Conservation (phyloP, 2,113 vertebrate species). For the Tragelaphus strepsiceros region DNA sequence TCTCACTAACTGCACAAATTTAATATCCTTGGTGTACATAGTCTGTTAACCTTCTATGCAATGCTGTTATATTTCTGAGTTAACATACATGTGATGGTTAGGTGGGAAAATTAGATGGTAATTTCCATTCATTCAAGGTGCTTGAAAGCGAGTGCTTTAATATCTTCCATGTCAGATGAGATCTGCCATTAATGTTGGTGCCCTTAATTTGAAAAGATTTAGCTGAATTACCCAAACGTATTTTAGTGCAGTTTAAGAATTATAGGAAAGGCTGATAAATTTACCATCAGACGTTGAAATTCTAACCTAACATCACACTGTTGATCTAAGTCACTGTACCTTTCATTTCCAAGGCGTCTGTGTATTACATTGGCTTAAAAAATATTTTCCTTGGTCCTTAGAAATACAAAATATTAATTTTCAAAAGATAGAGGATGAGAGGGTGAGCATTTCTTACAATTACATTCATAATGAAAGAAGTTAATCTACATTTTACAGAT, state of each 20-base stretch:
- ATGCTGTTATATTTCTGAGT: background rate
- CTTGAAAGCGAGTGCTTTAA: background rate
- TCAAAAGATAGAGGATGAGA: conserved; percentile 61
- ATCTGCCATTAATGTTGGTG: background rate
- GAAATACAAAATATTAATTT: conserved; percentile 71
- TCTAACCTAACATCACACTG: background rate
- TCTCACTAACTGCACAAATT: conserved; percentile 60
- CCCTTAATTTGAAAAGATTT: conserved; percentile 24
- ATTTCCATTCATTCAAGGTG: background rate
- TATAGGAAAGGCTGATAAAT: background rate
- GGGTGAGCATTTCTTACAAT: conserved; percentile 61
- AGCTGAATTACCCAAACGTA: background rate
- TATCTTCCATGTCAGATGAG: background rate
- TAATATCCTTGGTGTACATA: background rate
- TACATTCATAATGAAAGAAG: conserved; percentile 75
- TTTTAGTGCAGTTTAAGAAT: background rate
- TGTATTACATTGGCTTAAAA: conserved; percentile 56
- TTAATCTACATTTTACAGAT: conserved; percentile 65
- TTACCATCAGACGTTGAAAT: background rate
- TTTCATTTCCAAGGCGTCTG: conserved; percentile 24
- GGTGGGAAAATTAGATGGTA: background rate
- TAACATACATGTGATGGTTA: background rate
- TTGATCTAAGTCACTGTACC: background rate
- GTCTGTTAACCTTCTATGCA: background rate
- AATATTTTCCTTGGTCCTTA: conserved; percentile 63